phyloP scores from a whole-genome alignment of 2,888 invertebrate genomes.

The Pheosia gnoma region DNA sequence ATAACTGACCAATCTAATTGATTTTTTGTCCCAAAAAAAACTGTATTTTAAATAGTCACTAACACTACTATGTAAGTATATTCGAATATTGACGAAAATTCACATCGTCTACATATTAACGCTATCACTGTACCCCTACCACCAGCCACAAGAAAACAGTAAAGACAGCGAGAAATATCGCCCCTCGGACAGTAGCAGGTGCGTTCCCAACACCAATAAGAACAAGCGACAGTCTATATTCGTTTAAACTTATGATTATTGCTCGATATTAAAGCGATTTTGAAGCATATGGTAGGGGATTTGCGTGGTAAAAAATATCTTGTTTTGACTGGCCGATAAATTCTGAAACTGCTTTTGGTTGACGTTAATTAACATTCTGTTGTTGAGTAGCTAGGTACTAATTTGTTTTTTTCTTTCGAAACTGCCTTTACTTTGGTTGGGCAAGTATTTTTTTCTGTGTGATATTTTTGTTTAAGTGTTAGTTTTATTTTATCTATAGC shows the following conservation, averaged over 20 bases:
- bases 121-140: slow-evolving; percentile 31
- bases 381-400: background rate
- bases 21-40: too few relatives aligned
- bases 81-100: too few relatives aligned
- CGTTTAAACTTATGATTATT: slow-evolving; percentile 55
- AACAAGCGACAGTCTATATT: slow-evolving; percentile 46
- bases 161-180: slow-evolving; percentile 63
- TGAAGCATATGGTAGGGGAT: slow-evolving; percentile 29
- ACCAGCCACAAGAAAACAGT: slow-evolving; percentile 42
- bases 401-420: too few relatives aligned
- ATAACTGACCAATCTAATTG: too few relatives aligned
- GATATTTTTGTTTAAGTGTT: too few relatives aligned
- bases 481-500: too few relatives aligned
- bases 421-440: too few relatives aligned
- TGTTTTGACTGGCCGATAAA: background rate
- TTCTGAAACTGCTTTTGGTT: background rate
- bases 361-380: slow-evolving; percentile 1
- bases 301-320: slow-evolving; percentile 3
- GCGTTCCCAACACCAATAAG: slow-evolving; percentile 61
- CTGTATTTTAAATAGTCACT: too few relatives aligned
- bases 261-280: slow-evolving; percentile 48
- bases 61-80: too few relatives aligned
- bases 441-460: too few relatives aligned
- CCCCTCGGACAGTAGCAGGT: slow-evolving; percentile 65
- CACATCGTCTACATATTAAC: slow-evolving; percentile 11